These are phyloP conservation scores for Boloria selene DNA, from an alignment of 2,888 invertebrate species.

Conservation along the genomic window DNA sequence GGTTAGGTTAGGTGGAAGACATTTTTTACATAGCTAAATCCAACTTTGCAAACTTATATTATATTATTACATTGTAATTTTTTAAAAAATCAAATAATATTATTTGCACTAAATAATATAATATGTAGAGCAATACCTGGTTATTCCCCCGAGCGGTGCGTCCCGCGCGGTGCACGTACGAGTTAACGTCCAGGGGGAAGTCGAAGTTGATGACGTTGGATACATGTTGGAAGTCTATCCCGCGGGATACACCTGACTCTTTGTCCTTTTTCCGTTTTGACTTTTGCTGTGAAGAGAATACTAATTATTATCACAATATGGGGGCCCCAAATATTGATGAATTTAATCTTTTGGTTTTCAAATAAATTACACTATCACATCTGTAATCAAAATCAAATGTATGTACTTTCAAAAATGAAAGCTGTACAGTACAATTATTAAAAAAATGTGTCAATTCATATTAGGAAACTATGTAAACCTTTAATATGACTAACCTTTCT, in stretches of 20 bases:
- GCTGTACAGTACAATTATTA: too few relatives aligned
- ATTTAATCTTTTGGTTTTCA: background rate
- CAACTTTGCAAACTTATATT: too few relatives aligned
- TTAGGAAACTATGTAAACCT: background rate
- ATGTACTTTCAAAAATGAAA: too few relatives aligned
- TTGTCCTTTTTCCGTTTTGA: constrained; percentile 89
- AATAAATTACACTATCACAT: too few relatives aligned
- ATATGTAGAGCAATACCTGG: constrained; percentile 78
- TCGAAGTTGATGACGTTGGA: constrained; percentile 99
- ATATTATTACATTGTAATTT: too few relatives aligned
- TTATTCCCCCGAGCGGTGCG: constrained; percentile 94
- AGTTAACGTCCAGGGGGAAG: constrained; percentile 93
- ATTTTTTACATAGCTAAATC: too few relatives aligned
- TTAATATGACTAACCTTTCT: constrained; percentile 58
- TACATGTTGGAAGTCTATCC: constrained; percentile 99
- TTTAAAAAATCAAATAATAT: too few relatives aligned
- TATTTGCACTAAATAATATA: too few relatives aligned
- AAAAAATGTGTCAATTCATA: too few relatives aligned
- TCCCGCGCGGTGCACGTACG: constrained; percentile 98
- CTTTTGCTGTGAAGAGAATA: constrained; percentile 53
- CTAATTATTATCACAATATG: background rate
- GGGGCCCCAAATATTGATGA: background rate
- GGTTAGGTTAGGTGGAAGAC: too few relatives aligned
- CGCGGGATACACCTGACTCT: constrained; percentile 97
- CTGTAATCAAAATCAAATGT: too few relatives aligned